Conservation (phyloP, 2,888 invertebrate species). For the Amorpha juglandis region DNA sequence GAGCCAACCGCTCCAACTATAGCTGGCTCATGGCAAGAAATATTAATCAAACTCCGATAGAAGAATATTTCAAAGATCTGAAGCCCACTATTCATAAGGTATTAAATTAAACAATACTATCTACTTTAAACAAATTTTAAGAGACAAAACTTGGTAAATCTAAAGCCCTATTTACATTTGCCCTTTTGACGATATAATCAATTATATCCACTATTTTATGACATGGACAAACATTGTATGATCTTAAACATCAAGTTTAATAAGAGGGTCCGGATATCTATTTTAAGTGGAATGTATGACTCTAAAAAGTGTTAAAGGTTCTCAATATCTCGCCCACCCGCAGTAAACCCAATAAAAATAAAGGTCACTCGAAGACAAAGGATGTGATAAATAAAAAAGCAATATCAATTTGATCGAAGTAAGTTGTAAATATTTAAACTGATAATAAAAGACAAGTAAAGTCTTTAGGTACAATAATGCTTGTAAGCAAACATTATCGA, state of each 20-base stretch:
- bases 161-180: too few species aligned
- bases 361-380: conserved; percentile 19
- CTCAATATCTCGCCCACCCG: conserved; percentile 8
- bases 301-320: conserved; percentile 5
- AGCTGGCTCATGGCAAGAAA: conserved; percentile 54
- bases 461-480: conserved; percentile 7
- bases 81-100: conserved; percentile 56
- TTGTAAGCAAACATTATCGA: conserved; percentile 6
- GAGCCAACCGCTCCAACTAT: conserved; percentile 44
- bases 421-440: conserved; percentile 16
- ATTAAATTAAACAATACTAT: not conserved
- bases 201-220: too few species aligned
- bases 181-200: too few species aligned
- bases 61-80: conserved; percentile 47
- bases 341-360: not conserved
- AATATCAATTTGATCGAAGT: conserved; percentile 1
- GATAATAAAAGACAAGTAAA: not conserved
- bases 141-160: too few species aligned
- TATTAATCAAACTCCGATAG: conserved; percentile 32
- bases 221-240: too few species aligned
- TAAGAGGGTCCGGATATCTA: not conserved
- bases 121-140: too few species aligned
- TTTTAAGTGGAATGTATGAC: not conserved
- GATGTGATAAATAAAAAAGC: not conserved
- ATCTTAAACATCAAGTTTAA: not conserved